Base-by-base conservation (phyloP, 2,113 vertebrate genomes). In the Pseudonaja textilis region DNA sequence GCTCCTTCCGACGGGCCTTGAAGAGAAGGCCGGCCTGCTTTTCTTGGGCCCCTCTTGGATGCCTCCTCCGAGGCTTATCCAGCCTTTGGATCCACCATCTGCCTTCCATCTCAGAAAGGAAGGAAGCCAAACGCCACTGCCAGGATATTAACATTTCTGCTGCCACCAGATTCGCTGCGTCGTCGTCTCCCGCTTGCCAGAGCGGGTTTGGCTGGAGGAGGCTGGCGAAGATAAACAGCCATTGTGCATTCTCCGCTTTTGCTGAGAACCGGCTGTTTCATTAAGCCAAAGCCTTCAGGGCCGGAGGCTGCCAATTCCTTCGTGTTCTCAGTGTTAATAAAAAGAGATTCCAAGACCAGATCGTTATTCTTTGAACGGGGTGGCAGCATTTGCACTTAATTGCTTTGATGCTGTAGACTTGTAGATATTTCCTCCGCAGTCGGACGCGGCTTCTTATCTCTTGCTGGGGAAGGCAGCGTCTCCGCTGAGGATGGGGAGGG, bases 131-230 rank as follows among this genome's bases (percentile, higher is more conserved):
- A 69, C 20, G 3, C 25, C 92, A 85, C 87, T 91, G 39, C 88
- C 93, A 93, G 95, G 96, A 96, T 95, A 96, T 96, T 93, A 89
- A 93, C 94, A 88, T 87, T 91, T 94, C 92, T 85, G 2, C 39
- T 34, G 93, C 91, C 2, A 0, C 81, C 87, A 1, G 6, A 29
- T 59, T 93, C 91, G 89, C 1, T 1, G n/a, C 57, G 54, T 45
- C 86, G 39, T 3, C 0, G 42, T 42, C 42, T 61, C 88, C 45
- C 9, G 0, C 91, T 88, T 85, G 25, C n/a, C 85, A 91, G 61
- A 56, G 0, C 86, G 95, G 95, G 91, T 52, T 85, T 26, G 64
- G 3, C 34, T 55, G 91, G 69, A 92, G 90, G 59, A 87, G 45
- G 88, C 89, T 69, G 39, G 52, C n/a, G 92, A 52, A 90, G 90